Percentiles rank a stretch among this genome's conserved stretches.
Conservation (phyloP, 37 sponge, comb jelly and placozoan species). For the Ianthella basta region DNA sequence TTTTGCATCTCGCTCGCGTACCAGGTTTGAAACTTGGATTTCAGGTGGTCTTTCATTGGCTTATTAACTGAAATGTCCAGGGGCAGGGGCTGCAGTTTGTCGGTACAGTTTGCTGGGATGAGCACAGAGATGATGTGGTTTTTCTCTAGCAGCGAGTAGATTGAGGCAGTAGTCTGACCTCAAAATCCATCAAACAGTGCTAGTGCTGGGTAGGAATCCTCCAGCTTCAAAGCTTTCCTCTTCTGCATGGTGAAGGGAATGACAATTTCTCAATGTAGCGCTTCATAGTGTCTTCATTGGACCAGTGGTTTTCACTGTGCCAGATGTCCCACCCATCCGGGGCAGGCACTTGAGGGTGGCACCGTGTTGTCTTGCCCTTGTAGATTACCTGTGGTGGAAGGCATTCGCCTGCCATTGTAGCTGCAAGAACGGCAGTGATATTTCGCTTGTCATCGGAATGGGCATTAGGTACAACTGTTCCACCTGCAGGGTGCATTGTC, state of each 20-base stretch:
- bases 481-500: slow-evolving; percentile 21
- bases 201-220: slow-evolving; percentile 13
- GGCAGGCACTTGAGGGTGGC: slow-evolving; percentile 26
- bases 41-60: slow-evolving; percentile 11
- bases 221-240: not conserved
- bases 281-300: slow-evolving; percentile 17
- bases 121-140: slow-evolving; percentile 14
- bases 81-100: slow-evolving; percentile 29
- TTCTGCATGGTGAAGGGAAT: not conserved
- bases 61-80: slow-evolving; percentile 21
- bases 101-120: slow-evolving; percentile 14
- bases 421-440: slow-evolving; percentile 30
- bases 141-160: not conserved
- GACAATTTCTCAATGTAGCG: slow-evolving; percentile 4
- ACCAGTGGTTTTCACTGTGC: slow-evolving; percentile 37
- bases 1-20: slow-evolving; percentile 6
- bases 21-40: slow-evolving; percentile 5
- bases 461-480: slow-evolving; percentile 11
- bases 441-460: slow-evolving; percentile 7
- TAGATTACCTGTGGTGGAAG: slow-evolving; percentile 16
- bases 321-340: slow-evolving; percentile 33
- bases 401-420: slow-evolving; percentile 29
- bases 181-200: slow-evolving; percentile 6
- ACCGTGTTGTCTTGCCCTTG: slow-evolving; percentile 25
- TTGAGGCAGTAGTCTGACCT: not conserved